Conservation (phyloP, 2,797 vertebrate species). For the Gymnocypris eckloni region DNA sequence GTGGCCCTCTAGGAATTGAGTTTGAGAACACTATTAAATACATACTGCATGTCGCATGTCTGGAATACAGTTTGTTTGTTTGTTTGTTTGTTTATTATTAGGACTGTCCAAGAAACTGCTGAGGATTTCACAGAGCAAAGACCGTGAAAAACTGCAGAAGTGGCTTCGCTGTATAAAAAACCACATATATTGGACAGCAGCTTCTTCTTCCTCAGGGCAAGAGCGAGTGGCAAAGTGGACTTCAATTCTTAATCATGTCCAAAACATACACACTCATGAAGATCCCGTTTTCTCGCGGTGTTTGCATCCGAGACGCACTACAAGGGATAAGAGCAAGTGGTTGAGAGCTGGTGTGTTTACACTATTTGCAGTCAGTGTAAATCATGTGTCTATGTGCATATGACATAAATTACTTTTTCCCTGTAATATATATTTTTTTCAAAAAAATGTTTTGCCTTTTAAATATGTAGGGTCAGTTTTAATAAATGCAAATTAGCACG, state of each 20-base stretch:
- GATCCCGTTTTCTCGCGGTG: background rate
- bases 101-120: too few species aligned
- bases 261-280: background rate
- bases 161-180: too few species aligned
- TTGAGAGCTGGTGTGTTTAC: background rate
- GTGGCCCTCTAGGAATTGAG: too few species aligned
- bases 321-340: background rate
- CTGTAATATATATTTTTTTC: too few species aligned
- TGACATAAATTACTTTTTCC: background rate
- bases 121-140: too few species aligned
- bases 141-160: too few species aligned
- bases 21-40: background rate
- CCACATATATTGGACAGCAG: background rate
- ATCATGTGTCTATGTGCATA: background rate
- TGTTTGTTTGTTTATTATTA: too few species aligned
- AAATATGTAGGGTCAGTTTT: background rate
- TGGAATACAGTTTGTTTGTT: too few species aligned
- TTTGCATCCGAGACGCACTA: background rate
- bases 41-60: background rate
- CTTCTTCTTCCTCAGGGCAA: background rate
- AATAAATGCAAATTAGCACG: too few species aligned
- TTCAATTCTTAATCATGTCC: constrained; percentile 12
- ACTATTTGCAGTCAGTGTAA: background rate
- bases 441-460: too few species aligned
- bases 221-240: constrained; percentile 11